phyloP scores from a whole-genome alignment of 2,797 vertebrate genomes.

The Leptoclinus maculatus region DNA sequence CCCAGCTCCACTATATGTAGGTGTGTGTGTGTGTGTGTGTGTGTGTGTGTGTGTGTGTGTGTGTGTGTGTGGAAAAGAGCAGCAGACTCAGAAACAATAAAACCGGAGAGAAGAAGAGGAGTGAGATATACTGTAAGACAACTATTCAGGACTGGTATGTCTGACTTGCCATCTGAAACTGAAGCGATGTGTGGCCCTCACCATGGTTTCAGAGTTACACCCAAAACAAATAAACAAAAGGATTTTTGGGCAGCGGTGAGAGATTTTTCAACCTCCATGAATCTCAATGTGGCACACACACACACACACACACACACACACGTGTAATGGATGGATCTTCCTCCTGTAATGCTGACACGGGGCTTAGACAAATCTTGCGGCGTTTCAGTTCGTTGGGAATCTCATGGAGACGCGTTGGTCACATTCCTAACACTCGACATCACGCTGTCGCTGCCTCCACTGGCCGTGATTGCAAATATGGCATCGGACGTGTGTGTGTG shows the following conservation, averaged over 20 bases:
- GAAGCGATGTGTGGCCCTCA: conserved; percentile 73
- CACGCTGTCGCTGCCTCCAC: conserved; percentile 33
- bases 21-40: conserved; percentile 29
- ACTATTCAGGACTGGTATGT: conserved; percentile 53
- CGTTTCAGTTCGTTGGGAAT: conserved; percentile 36
- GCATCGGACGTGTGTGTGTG: conserved; percentile 17
- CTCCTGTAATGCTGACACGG: conserved; percentile 44
- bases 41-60: conserved; percentile 36
- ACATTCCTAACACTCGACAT: conserved; percentile 51
- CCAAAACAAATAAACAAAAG: conserved; percentile 85
- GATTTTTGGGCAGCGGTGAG: conserved; percentile 58
- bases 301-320: conserved; percentile 10
- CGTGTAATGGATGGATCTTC: conserved; percentile 57
- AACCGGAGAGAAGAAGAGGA: conserved; percentile 28
- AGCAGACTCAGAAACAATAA: conserved; percentile 42
- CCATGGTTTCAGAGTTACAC: conserved; percentile 86
- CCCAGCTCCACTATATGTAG: conserved; percentile 62
- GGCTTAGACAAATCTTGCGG: conserved; percentile 35
- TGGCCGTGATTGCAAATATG: conserved; percentile 19
- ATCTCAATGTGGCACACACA: conserved; percentile 41
- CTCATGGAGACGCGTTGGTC: conserved; percentile 52
- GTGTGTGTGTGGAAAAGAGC: conserved; percentile 31
- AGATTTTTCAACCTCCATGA: conserved; percentile 25
- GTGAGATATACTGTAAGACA: conserved; percentile 34
- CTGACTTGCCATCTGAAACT: conserved; percentile 71